Conservation (phyloP, 2,797 vertebrate genomes). For the Crocodylus rhombifer region DNA sequence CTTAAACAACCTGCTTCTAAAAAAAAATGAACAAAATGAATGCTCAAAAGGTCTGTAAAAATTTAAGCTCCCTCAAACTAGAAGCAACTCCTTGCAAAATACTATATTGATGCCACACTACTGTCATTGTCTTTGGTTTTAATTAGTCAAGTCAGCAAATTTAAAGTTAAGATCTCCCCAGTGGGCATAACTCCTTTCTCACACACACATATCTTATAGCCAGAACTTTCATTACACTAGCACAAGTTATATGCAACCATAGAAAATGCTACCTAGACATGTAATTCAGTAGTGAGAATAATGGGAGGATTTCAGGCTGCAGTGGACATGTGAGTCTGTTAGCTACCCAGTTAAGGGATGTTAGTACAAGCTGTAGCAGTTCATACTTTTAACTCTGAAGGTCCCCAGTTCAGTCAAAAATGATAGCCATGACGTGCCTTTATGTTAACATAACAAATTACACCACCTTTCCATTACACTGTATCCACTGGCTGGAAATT, state of each 20-base stretch:
- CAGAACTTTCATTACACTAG: not conserved
- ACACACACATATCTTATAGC: not conserved
- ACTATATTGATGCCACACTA: not conserved
- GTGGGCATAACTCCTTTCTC: not conserved
- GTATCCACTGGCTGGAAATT: not conserved
- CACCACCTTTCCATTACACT: not conserved
- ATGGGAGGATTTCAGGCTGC: too few relatives aligned
- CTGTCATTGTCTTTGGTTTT: not conserved
- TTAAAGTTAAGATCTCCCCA: not conserved
- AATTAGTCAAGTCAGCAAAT: not conserved
- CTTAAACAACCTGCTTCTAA: not conserved
- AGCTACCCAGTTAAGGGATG: not conserved
- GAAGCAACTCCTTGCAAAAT: not conserved
- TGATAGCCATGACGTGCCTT: accelerated
- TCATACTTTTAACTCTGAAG: not conserved
- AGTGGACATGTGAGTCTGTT: not conserved
- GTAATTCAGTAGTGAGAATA: not conserved
- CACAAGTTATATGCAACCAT: not conserved
- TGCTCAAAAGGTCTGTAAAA: not conserved
- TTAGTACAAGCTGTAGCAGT: not conserved
- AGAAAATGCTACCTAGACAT: not conserved
- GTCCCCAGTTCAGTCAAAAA: not conserved
- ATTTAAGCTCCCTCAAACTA: not conserved
- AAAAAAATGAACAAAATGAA: not conserved
- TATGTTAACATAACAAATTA: not conserved